These are phyloP conservation scores for Xanthia togata DNA, from an alignment of 2,888 invertebrate genomes.

Conservation along the genomic window DNA sequence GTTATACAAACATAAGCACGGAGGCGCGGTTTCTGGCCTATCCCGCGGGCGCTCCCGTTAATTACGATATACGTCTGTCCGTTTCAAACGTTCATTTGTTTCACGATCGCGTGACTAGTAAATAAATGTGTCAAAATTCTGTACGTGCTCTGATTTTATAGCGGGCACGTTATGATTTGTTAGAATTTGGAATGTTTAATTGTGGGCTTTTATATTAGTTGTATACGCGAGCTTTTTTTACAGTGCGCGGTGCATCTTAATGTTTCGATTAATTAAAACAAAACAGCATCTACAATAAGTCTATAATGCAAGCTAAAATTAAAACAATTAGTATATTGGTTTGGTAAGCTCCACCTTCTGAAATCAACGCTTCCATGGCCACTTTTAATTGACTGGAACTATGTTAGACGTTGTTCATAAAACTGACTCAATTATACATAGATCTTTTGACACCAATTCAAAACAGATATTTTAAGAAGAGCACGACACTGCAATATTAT, in stretches of 20 bases:
- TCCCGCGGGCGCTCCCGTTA: slow-evolving; percentile 56
- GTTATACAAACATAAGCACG: slow-evolving; percentile 57
- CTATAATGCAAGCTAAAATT: neutral
- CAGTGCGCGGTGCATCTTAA: neutral
- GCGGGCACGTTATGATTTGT: slow-evolving; percentile 40
- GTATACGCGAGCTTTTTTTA: slow-evolving; percentile 6
- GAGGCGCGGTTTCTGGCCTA: slow-evolving; percentile 57
- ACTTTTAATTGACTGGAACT: neutral
- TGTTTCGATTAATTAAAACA: neutral
- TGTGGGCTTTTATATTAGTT: slow-evolving; percentile 25
- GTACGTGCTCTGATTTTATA: slow-evolving; percentile 50
- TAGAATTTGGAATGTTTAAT: slow-evolving; percentile 34
- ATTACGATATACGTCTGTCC: slow-evolving; percentile 65
- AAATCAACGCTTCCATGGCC: neutral
- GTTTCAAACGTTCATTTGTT: slow-evolving; percentile 67
- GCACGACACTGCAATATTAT: slow-evolving; percentile 5
- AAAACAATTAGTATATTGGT: neutral
- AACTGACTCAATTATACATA: slow-evolving; percentile 1
- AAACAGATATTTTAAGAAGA: slow-evolving; percentile 5
- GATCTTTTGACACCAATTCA: slow-evolving; percentile 9
- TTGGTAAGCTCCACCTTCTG: neutral
- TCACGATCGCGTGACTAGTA: slow-evolving; percentile 67
- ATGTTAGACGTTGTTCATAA: neutral
- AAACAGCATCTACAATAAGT: neutral
- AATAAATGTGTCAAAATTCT: slow-evolving; percentile 54